phyloP scores from a whole-genome alignment of 2,113 vertebrate genomes.

The Galeopterus variegatus region DNA sequence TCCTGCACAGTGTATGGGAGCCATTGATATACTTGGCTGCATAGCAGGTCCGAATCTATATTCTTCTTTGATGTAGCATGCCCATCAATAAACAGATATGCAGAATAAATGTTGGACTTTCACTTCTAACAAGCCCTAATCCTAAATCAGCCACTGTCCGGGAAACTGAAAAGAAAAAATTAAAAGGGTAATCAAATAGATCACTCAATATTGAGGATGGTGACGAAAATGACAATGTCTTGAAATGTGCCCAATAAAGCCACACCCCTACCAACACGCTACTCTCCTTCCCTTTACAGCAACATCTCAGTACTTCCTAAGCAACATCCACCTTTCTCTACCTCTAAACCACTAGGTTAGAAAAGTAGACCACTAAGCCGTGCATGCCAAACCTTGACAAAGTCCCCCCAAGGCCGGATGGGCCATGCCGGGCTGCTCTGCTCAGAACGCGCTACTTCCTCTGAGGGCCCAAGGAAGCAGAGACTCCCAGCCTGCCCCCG shows the following conservation, averaged over 20 bases:
- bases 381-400: background rate
- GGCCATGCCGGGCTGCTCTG: background rate
- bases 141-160: background rate
- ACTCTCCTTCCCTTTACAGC: background rate
- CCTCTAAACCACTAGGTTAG: background rate
- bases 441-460: too few species aligned
- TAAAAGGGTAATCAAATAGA: background rate
- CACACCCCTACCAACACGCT: background rate
- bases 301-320: background rate
- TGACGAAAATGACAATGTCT: background rate
- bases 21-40: background rate
- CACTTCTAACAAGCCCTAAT: background rate
- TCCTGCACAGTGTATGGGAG: background rate
- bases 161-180: background rate
- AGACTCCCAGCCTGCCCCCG: background rate
- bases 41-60: background rate
- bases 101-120: background rate
- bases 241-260: background rate
- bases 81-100: background rate
- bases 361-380: background rate
- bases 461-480: background rate
- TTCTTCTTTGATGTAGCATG: background rate
- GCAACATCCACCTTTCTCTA: background rate
- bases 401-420: background rate
- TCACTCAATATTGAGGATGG: background rate